These are phyloP conservation scores for Sylvilagus bachmani DNA, from an alignment of 2,113 vertebrate species.

Conservation along the genomic window DNA sequence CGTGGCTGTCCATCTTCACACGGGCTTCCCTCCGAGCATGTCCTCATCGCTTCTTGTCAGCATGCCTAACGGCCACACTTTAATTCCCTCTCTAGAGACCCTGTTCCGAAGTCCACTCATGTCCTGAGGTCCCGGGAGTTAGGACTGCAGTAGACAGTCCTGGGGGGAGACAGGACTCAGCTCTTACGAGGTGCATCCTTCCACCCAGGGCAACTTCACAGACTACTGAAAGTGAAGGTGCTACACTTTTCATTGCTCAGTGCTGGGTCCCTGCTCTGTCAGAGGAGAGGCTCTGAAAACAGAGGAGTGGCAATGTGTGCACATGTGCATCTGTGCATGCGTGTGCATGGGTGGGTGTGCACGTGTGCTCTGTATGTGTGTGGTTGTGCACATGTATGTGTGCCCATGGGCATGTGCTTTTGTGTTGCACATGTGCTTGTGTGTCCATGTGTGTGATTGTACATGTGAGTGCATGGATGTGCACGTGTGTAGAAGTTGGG, in stretches of 20 bases:
- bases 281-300: background rate
- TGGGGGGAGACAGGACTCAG: background rate
- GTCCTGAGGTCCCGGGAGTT: background rate
- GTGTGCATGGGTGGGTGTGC: background rate
- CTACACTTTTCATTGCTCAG: background rate
- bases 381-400: no score
- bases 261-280: background rate
- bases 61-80: background rate
- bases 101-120: background rate
- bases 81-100: background rate
- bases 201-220: background rate
- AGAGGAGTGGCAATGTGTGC: background rate
- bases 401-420: no score
- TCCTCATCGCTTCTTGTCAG: background rate
- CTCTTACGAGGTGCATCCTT: background rate
- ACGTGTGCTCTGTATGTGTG: no score
- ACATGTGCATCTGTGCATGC: no score
- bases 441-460: no score
- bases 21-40: background rate
- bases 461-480: background rate
- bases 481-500: background rate
- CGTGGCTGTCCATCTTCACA: background rate
- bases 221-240: background rate
- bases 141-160: background rate
- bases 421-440: background rate